Evolutionary conservation across 1,140 invertebrate genomes (phyloP).

Genomic region (Brachionus angularis): DNA sequence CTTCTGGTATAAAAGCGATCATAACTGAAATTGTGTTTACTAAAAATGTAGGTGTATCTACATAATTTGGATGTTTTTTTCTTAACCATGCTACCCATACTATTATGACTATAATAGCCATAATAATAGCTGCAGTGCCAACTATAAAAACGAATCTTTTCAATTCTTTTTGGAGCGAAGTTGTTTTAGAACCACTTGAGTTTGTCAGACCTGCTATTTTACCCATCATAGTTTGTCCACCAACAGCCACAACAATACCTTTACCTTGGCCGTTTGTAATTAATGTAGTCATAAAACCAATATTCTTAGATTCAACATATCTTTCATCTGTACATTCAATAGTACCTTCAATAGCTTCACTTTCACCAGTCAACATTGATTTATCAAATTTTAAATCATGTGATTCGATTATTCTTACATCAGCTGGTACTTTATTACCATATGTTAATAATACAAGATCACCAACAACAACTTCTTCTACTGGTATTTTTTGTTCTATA

Average conservation of each 20-base stretch:
- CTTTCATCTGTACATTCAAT: slow-evolving; percentile 7
- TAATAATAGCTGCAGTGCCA: slow-evolving; percentile 14
- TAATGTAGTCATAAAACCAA: slow-evolving; percentile 14
- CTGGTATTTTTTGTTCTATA: slow-evolving; percentile 64
- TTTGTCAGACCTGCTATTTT: background rate
- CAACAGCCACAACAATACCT: slow-evolving; percentile 40
- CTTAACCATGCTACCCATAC: slow-evolving; percentile 16
- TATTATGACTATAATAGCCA: background rate
- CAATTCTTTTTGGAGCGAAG: slow-evolving; percentile 7
- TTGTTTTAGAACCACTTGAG: background rate
- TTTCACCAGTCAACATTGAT: slow-evolving; percentile 31
- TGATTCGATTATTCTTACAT: slow-evolving; percentile 81
- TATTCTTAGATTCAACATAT: slow-evolving; percentile 18
- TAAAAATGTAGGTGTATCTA: slow-evolving; percentile 23
- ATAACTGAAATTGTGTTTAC: slow-evolving; percentile 26
- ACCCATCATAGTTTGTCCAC: slow-evolving; percentile 26
- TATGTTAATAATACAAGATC: slow-evolving; percentile 87
- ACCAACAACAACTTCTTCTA: slow-evolving; percentile 89
- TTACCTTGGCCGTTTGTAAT: slow-evolving; percentile 16
- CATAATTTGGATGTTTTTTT: background rate
- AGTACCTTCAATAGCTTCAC: slow-evolving; percentile 20
- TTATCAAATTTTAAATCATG: slow-evolving; percentile 44
- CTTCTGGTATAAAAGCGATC: slow-evolving; percentile 34
- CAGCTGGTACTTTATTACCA: slow-evolving; percentile 94
- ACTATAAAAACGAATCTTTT: slow-evolving; percentile 17